A percentile compares a stretch with the other conserved stretches of the same genome.
Conservation (phyloP, 2,888 invertebrate species). For the Rhingia campestris region DNA sequence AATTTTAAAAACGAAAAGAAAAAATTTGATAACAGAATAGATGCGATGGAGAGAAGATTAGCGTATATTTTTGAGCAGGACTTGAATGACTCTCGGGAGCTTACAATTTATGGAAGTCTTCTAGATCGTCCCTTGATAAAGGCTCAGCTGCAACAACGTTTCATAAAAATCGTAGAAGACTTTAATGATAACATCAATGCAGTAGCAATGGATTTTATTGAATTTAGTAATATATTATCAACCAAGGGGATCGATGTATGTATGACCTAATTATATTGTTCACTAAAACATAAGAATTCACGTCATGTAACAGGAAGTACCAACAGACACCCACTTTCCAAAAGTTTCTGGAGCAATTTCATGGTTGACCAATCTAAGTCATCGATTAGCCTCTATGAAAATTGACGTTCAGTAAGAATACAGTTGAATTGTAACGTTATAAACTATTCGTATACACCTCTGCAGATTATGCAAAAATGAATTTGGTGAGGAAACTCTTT, state of each 20-base stretch:
- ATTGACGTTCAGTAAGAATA: constrained; percentile 85
- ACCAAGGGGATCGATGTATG: constrained; percentile 74
- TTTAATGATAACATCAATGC: constrained; percentile 87
- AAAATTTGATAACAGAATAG: constrained; percentile 85
- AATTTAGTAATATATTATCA: constrained; percentile 83
- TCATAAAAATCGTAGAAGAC: constrained; percentile 86
- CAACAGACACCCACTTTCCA: constrained; percentile 88
- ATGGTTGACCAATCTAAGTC: constrained; percentile 88
- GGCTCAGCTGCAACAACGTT: constrained; percentile 87
- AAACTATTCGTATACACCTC: background rate
- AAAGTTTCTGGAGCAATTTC: constrained; percentile 89
- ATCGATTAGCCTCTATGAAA: constrained; percentile 85
- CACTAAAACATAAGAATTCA: constrained; percentile 47
- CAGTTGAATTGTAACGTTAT: background rate
- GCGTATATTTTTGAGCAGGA: constrained; percentile 91
- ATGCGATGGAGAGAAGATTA: constrained; percentile 90
- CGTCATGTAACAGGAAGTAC: constrained; percentile 80
- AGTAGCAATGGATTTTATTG: constrained; percentile 86
- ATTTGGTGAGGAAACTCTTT: constrained; percentile 78
- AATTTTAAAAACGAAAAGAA: constrained; percentile 87
- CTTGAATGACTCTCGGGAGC: constrained; percentile 90
- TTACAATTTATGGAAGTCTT: constrained; percentile 89
- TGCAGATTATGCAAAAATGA: constrained; percentile 84
- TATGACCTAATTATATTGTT: background rate
- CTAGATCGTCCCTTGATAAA: constrained; percentile 90